Percentiles rank a stretch among this genome's conserved stretches.
Evolutionary conservation across 2,797 vertebrate genomes (phyloP).

Genomic region (Spheniscus humboldti): DNA sequence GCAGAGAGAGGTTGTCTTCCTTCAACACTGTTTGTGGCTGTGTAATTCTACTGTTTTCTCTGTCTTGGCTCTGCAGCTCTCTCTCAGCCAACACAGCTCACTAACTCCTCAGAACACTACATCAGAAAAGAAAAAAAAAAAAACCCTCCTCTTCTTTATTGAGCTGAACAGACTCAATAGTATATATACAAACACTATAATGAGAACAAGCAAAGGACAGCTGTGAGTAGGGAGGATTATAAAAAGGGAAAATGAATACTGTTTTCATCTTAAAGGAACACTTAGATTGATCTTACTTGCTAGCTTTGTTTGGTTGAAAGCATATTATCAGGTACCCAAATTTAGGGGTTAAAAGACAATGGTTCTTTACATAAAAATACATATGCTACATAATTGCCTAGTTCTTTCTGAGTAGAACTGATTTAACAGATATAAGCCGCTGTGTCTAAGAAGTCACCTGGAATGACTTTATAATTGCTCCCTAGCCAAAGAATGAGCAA

Average conservation of each 20-base stretch:
- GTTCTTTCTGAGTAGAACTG: neutral
- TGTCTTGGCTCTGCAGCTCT: neutral
- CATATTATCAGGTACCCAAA: neutral
- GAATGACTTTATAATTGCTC: neutral
- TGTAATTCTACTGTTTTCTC: neutral
- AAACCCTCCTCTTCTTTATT: neutral
- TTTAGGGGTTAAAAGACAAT: neutral
- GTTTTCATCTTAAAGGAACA: neutral
- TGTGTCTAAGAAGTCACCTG: neutral
- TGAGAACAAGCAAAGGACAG: neutral
- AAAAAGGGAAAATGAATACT: neutral
- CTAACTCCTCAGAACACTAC: neutral
- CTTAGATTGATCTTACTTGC: neutral
- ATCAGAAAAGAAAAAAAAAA: neutral
- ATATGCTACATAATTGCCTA: neutral
- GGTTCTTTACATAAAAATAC: neutral
- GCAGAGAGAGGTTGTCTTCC: neutral
- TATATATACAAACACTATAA: neutral
- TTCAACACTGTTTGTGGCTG: neutral
- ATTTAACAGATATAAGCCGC: neutral
- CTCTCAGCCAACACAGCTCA: neutral
- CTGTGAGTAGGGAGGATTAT: neutral
- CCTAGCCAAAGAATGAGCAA: neutral
- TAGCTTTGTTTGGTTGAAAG: neutral
- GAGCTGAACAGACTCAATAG: neutral